A percentile compares a stretch with the other conserved stretches of the same genome.
Conservation (phyloP, 2,888 invertebrate species). For the Cephalotes varians region DNA sequence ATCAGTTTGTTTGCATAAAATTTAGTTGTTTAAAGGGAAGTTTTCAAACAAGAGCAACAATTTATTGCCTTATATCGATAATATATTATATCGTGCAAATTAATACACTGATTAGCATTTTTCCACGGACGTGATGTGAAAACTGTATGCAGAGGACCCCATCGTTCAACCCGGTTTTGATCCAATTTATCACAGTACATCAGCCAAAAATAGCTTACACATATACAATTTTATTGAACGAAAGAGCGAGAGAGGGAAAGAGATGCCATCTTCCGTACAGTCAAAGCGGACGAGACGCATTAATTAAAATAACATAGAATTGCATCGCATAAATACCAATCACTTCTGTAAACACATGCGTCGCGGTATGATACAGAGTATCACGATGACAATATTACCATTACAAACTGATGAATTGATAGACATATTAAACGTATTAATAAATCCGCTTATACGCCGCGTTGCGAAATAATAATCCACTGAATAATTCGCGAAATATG, state of each 20-base stretch:
- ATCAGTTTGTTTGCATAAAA: background rate
- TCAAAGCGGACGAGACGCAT: constrained; percentile 51
- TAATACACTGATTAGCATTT: constrained; percentile 31
- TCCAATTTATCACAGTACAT: constrained; percentile 25
- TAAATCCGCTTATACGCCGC: constrained; percentile 65
- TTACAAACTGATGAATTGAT: constrained; percentile 49
- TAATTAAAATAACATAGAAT: constrained; percentile 53
- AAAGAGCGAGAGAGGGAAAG: background rate
- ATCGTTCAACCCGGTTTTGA: constrained; percentile 8
- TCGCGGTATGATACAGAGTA: constrained; percentile 30
- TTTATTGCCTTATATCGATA: background rate
- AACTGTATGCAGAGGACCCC: background rate
- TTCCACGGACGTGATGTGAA: constrained; percentile 11
- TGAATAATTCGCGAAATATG: constrained; percentile 65
- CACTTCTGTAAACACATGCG: constrained; percentile 35
- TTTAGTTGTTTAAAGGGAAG: background rate
- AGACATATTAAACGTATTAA: constrained; percentile 58
- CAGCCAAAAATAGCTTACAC: constrained; percentile 28
- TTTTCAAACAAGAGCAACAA: background rate
- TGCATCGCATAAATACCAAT: constrained; percentile 43
- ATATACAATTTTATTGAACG: constrained; percentile 29
- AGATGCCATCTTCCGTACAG: background rate
- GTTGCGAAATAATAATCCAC: constrained; percentile 67
- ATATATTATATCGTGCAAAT: background rate
- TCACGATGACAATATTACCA: constrained; percentile 40